Base-by-base conservation (phyloP, 2,113 vertebrate genomes). In the Micromys minutus region DNA sequence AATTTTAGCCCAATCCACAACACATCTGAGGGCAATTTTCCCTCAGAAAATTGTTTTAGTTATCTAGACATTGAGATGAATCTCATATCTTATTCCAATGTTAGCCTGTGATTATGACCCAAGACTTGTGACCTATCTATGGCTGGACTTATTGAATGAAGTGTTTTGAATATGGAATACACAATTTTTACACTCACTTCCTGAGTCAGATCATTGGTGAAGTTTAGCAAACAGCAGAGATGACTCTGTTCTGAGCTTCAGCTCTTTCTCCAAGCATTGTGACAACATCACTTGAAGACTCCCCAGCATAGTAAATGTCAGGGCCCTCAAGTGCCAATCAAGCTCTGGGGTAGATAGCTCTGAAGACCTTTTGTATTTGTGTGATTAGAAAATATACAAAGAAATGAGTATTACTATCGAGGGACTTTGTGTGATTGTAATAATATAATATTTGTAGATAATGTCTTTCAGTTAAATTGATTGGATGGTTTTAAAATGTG, bases 81-180 rank as follows among this genome's bases (percentile, higher is more conserved):
- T 86, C 52, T 94, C 34, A 93, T 42, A 86, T 87, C 42, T 89
- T 81, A 81, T 91, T 95, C 59, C 45, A 63, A 80, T 69, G 29
- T 92, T 83, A 69, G 34, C 71, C 71, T 47, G 8, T 22, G 9
- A 45, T 26, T 17, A 7, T 52, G 19, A 39, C 29, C 74, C 50
- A 89, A 42, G 29, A 45, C 21, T 61, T 89, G 7, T 21, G 47
- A 95, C 74, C 79, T 85, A 52, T 65, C 57, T 89, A 31, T 36
- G 63, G 26, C 69, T 79, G 39, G 17, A 72, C 74, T 90, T 80
- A 67, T 22, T 80, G 21, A 3, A 24, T 34, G 36, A 75, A 87
- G 24, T 69, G 21, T 47, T 84, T 77, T 4, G 39, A 67, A 3
- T 57, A 36, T 3, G 17, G 50, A 65, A 50, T 71, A 17, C 55